Evolutionary conservation across 2,888 invertebrate species (phyloP).

Genomic region (Suillia variegata): DNA sequence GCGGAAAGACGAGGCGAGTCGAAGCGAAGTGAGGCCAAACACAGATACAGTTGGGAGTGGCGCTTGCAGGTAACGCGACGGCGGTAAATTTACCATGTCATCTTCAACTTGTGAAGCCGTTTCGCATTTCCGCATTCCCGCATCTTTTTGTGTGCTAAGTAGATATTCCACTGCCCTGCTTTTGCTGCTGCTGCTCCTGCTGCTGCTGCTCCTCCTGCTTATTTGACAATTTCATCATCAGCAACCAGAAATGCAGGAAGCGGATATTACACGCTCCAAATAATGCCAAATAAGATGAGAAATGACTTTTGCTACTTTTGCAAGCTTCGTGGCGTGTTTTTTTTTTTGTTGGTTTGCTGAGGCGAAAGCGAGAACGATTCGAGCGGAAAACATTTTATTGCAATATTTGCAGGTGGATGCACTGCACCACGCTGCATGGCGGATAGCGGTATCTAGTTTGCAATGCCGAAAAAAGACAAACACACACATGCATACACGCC

Average conservation of each 20-base stretch:
- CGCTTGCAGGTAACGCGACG: too few species aligned
- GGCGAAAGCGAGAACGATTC: constrained; percentile 6
- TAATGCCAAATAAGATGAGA: constrained; percentile 48
- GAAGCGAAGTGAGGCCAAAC: too few species aligned
- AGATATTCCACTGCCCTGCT: too few species aligned
- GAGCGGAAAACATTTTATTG: constrained; percentile 20
- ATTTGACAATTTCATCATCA: constrained; percentile 17
- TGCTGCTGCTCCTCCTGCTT: neutral
- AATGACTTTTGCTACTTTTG: constrained; percentile 39
- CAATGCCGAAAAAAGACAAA: too few species aligned
- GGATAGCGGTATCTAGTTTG: too few species aligned
- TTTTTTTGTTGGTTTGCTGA: constrained; percentile 2
- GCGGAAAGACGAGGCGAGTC: too few species aligned
- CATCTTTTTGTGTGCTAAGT: neutral
- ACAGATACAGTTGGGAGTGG: too few species aligned
- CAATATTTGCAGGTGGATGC: constrained; percentile 6
- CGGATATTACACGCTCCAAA: constrained; percentile 54
- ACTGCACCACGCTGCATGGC: too few species aligned
- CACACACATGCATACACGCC: too few species aligned
- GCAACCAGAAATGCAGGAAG: constrained; percentile 52
- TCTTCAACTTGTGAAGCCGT: neutral
- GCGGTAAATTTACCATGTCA: neutral
- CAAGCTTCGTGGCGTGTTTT: too few species aligned
- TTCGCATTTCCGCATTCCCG: neutral
- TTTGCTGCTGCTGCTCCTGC: neutral